Evolutionary conservation across 2,113 vertebrate genomes (phyloP).

Genomic region (Marcusenius ussheri): DNA sequence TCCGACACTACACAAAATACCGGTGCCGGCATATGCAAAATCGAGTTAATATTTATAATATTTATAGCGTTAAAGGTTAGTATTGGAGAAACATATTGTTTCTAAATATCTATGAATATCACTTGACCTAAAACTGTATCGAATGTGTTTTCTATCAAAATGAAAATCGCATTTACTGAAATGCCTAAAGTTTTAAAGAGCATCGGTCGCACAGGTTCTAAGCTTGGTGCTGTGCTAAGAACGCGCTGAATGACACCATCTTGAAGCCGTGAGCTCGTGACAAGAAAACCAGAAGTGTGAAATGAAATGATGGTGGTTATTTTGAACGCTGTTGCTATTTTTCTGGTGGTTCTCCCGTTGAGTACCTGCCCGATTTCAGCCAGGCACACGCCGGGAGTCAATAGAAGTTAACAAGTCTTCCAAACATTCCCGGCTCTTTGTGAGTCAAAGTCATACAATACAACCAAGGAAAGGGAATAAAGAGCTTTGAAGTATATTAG

Average conservation of each 20-base stretch:
- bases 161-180: not conserved
- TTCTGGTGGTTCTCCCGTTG: slow-evolving; percentile 93
- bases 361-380: slow-evolving; percentile 98
- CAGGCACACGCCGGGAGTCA: slow-evolving; percentile 99
- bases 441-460: slow-evolving; percentile 80
- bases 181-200: not conserved
- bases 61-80: not conserved
- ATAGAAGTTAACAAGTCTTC: slow-evolving; percentile 99
- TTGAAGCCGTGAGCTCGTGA: slow-evolving; percentile 52
- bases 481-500: slow-evolving; percentile 96
- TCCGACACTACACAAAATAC: not conserved
- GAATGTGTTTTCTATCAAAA: not conserved
- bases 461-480: slow-evolving; percentile 77
- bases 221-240: not conserved
- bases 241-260: slow-evolving; percentile 31
- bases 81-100: not conserved
- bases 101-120: not conserved
- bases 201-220: not conserved
- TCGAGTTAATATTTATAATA: not conserved
- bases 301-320: slow-evolving; percentile 68
- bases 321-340: slow-evolving; percentile 70
- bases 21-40: not conserved
- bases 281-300: slow-evolving; percentile 59
- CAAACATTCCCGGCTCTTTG: slow-evolving; percentile 94
- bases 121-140: not conserved